These are phyloP conservation scores for Pao palembangensis DNA, from an alignment of 2,113 vertebrate species.

Conservation along the genomic window DNA sequence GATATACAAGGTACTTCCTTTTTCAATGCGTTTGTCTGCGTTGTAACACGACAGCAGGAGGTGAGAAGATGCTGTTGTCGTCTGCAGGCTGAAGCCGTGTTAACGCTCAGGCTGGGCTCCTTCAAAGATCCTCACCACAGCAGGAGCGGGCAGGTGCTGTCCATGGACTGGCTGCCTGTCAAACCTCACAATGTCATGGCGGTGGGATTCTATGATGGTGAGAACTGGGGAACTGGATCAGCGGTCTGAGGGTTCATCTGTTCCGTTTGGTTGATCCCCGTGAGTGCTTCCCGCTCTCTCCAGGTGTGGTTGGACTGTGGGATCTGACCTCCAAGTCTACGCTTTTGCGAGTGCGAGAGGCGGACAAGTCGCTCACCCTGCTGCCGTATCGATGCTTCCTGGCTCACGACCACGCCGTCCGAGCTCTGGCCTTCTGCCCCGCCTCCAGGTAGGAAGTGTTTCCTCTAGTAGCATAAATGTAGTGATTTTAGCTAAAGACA, in stretches of 20 bases:
- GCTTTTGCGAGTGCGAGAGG: constrained; percentile 78
- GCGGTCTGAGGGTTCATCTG: not conserved
- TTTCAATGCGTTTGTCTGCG: not conserved
- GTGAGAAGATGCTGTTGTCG: no score
- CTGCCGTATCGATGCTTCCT: constrained; percentile 85
- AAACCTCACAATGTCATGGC: constrained; percentile 88
- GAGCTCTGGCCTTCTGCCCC: constrained; percentile 87
- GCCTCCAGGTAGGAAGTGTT: constrained; percentile 61
- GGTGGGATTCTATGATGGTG: constrained; percentile 91
- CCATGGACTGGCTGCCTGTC: constrained; percentile 86
- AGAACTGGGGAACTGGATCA: constrained; percentile 1
- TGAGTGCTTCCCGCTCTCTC: not conserved
- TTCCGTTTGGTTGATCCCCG: no score
- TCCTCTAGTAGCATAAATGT: no score
- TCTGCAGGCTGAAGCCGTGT: constrained; percentile 63
- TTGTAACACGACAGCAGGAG: no score
- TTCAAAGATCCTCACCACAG: constrained; percentile 70
- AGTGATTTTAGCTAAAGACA: no score
- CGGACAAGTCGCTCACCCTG: constrained; percentile 73
- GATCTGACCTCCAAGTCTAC: constrained; percentile 83
- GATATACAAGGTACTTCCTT: constrained; percentile 70
- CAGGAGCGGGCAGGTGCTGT: constrained; percentile 83
- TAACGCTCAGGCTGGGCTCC: constrained; percentile 85
- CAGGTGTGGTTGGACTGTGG: constrained; percentile 90
- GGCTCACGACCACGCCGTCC: constrained; percentile 84